Evolutionary conservation across 2,888 invertebrate species (phyloP), one percentile per base, ranked within the genome.

Genomic region (Cataglyphis livida): DNA sequence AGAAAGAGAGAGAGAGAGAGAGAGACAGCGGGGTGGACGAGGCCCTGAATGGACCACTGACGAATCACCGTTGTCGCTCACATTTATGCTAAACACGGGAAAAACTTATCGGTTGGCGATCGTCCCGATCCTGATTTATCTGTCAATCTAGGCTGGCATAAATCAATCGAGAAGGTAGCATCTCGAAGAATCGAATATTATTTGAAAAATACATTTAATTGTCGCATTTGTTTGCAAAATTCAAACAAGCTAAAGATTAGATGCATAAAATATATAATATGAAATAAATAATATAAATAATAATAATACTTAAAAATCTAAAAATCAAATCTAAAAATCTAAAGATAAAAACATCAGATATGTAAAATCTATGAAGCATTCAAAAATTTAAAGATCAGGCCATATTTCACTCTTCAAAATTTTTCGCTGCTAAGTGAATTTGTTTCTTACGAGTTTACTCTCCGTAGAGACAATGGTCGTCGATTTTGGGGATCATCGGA

Each of bases 381-480:
- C 6, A 35, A 35, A 35, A 35, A 35, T 35, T 6, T 35, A 35
- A 35, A 6, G 32, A 35, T 35, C 32, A 6, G 6, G 6, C 6
- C 2, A 12, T 10, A 41, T 41, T 3, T 28, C 15, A 21, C 28
- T 51, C 10, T 5, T 3, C 9, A 65, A 44, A 48, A 25, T 64
- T 18, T 51, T 32, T 48, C 3, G 41, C 12, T 25, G 64, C 5
- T 18, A 48, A 28, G 59, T 35, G n/a, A 7, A 59, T 68, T 59
- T 71, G 89, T 87, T 88, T 89, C 90, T 91, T 91, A 84, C 83
- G 3, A 12, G n/a, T 32, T n/a, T n/a, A 28, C 15, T 15, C 4
- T 32, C 32, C 3, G 41, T 12, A 12, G 10, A 79, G 44, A 44
- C 59, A 66, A 41, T 57, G 6, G 10, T 25, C n/a, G 4, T 54